Evolutionary conservation across 2,888 invertebrate genomes (phyloP).

Genomic region (Antitype chi): DNA sequence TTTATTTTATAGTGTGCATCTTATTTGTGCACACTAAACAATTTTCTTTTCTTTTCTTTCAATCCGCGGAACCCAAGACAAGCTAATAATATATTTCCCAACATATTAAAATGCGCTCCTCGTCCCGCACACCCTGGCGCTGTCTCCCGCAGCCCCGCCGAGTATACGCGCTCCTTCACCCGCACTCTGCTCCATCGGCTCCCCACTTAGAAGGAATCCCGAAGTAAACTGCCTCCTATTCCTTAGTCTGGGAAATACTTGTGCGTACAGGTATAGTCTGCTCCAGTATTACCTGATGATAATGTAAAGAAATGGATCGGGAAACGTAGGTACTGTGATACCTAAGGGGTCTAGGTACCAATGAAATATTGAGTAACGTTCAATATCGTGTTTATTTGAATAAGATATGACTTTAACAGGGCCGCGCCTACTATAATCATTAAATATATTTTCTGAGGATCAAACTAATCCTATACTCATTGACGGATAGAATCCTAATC

Average conservation of each 20-base stretch:
- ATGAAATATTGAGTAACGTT: too few relatives aligned
- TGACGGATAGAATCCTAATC: too few relatives aligned
- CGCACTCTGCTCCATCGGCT: background rate
- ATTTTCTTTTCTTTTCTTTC: background rate
- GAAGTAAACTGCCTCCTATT: background rate
- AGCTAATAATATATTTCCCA: slow-evolving; percentile 3
- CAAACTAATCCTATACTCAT: too few relatives aligned
- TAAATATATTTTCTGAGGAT: too few relatives aligned
- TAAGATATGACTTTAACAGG: too few relatives aligned
- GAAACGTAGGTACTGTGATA: too few relatives aligned
- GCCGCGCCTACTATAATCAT: too few relatives aligned
- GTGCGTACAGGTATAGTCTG: background rate
- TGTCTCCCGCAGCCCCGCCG: background rate
- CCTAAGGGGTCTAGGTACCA: too few relatives aligned
- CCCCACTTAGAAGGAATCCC: background rate
- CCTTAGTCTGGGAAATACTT: background rate
- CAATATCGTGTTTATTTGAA: too few relatives aligned
- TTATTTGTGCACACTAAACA: background rate
- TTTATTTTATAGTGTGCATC: background rate
- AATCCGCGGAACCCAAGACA: background rate
- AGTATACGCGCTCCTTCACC: background rate
- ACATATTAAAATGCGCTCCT: slow-evolving; percentile 28
- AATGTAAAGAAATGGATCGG: background rate
- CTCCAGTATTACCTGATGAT: background rate
- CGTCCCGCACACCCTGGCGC: slow-evolving; percentile 7